A percentile compares a stretch with the other conserved stretches of the same genome.
phyloP scores from a whole-genome alignment of 2,113 vertebrate genomes.

The Oryctolagus cuniculus region DNA sequence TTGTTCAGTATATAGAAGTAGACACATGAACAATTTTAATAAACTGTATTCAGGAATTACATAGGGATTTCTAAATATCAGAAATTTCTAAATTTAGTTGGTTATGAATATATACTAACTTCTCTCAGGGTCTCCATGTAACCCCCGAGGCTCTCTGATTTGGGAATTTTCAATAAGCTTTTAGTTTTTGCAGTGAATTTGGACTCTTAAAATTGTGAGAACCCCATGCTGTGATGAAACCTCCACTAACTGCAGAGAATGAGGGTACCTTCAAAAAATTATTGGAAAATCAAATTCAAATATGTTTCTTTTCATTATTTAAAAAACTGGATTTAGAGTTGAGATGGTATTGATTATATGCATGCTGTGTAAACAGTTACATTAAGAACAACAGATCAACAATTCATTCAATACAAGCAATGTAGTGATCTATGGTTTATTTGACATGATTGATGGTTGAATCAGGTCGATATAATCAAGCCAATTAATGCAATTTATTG shows the following conservation, averaged over 20 bases:
- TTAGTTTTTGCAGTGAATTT: not conserved
- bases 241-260: not conserved
- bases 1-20: not conserved
- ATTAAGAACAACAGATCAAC: slow-evolving; percentile 15
- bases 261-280: too few relatives aligned
- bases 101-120: not conserved
- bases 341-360: not conserved
- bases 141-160: not conserved
- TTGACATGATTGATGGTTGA: not conserved
- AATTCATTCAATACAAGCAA: not conserved
- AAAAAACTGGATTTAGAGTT: not conserved
- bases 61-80: not conserved
- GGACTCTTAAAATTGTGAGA: not conserved
- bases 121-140: not conserved
- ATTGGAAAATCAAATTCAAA: too few relatives aligned
- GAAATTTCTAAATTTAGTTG: not conserved
- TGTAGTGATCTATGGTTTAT: not conserved
- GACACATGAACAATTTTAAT: slow-evolving; percentile 15
- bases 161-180: not conserved
- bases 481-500: not conserved
- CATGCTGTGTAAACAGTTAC: not conserved
- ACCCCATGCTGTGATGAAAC: not conserved
- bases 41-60: not conserved
- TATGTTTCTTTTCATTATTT: not conserved
- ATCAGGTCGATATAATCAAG: not conserved